A percentile compares a stretch with the other conserved stretches of the same genome.
Evolutionary conservation across 2,888 invertebrate genomes (phyloP).

Genomic region (Hirtodrosophila duncani): DNA sequence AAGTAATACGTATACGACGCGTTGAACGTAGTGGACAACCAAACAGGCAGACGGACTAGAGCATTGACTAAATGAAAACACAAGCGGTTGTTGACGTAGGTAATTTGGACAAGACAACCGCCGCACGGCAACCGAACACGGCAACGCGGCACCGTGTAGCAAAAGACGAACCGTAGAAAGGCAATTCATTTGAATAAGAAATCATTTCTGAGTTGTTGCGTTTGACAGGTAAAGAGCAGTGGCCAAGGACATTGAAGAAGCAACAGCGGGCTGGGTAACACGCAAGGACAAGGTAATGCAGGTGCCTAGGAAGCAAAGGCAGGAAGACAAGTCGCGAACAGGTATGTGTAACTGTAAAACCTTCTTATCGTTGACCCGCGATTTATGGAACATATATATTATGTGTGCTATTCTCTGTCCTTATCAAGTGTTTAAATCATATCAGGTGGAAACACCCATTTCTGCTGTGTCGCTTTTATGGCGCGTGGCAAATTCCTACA

Average conservation of each 20-base stretch:
- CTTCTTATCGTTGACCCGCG: too few species aligned
- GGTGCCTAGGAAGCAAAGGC: too few species aligned
- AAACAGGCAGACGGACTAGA: conserved; percentile 46
- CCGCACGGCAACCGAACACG: background rate
- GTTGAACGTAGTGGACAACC: too few species aligned
- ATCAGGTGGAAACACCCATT: conserved; percentile 21
- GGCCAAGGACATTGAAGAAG: conserved; percentile 25
- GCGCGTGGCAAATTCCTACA: conserved; percentile 9
- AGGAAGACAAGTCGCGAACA: conserved; percentile 7
- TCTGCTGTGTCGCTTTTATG: background rate
- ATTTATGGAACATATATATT: conserved; percentile 27
- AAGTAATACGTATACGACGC: conserved; percentile 53
- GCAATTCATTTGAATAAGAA: conserved; percentile 65
- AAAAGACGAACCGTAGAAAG: conserved; percentile 30
- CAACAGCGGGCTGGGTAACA: background rate
- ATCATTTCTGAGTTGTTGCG: conserved; percentile 40
- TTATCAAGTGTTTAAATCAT: conserved; percentile 38
- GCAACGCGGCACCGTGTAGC: conserved; percentile 37
- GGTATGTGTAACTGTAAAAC: conserved; percentile 12
- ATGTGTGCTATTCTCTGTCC: conserved; percentile 1
- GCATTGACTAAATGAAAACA: conserved; percentile 58
- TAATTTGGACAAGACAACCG: conserved; percentile 40
- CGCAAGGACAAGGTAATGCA: background rate
- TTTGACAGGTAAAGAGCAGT: conserved; percentile 34
- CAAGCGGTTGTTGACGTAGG: conserved; percentile 63